Percentiles rank a stretch among this genome's conserved stretches.
Conservation (phyloP, 2,797 vertebrate genomes). For the Buphagus erythrorhynchus region DNA sequence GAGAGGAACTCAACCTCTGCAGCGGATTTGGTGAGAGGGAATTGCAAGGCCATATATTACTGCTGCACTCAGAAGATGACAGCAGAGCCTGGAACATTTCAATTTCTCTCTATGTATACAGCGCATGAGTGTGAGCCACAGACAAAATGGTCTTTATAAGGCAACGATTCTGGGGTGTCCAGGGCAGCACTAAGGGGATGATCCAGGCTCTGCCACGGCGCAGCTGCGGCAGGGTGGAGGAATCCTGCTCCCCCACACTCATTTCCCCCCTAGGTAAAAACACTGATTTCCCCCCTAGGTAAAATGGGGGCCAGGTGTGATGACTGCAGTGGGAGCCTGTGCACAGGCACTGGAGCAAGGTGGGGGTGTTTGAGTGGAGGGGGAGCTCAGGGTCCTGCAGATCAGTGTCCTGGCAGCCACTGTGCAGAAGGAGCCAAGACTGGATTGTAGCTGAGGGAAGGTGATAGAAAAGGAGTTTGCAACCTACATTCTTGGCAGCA, state of each 20-base stretch:
- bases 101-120: not conserved
- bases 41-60: rapidly evolving
- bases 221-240: rapidly evolving
- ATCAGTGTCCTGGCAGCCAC: not conserved
- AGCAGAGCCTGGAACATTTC: constrained; percentile 17
- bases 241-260: rapidly evolving
- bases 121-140: not conserved
- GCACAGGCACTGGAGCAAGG: rapidly evolving
- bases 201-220: rapidly evolving
- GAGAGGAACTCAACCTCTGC: not conserved
- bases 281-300: rapidly evolving
- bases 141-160: constrained; percentile 34
- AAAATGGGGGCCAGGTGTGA: too few relatives aligned
- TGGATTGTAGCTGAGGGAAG: not conserved
- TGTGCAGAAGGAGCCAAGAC: not conserved
- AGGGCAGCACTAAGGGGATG: rapidly evolving
- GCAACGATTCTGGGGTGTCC: rapidly evolving
- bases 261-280: rapidly evolving
- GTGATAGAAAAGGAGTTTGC: not conserved
- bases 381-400: not conserved
- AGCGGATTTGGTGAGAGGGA: not conserved
- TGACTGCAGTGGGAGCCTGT: not conserved
- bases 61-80: not conserved
- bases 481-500: not conserved
- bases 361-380: rapidly evolving